Conservation (phyloP, 2,113 vertebrate genomes). For the Scomber scombrus region DNA sequence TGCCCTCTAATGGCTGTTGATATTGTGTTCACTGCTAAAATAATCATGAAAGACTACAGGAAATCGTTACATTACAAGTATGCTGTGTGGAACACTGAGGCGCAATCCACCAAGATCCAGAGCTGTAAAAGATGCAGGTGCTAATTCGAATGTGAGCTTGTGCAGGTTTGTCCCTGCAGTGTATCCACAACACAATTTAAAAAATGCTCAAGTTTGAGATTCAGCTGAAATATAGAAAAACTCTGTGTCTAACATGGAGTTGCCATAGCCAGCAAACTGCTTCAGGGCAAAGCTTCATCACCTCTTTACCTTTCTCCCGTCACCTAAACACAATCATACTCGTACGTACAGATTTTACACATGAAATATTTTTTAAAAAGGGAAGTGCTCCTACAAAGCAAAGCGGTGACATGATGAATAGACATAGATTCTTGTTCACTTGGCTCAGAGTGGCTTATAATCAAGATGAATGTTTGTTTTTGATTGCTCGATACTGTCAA, state of each 20-base stretch:
- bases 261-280: too few species aligned
- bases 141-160: constrained; percentile 3
- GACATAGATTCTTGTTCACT: constrained; percentile 56
- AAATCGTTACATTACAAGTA: constrained; percentile 27
- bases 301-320: not conserved
- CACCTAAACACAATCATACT: not conserved
- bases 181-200: not conserved
- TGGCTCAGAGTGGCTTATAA: constrained; percentile 72
- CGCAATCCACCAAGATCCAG: not conserved
- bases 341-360: not conserved
- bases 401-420: constrained; percentile 64
- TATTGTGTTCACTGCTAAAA: constrained; percentile 9
- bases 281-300: constrained; percentile 12
- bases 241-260: not conserved
- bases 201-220: constrained; percentile 3
- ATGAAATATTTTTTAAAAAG: not conserved
- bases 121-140: constrained; percentile 18
- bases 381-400: not conserved
- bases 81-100: constrained; percentile 17
- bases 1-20: constrained; percentile 28
- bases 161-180: constrained; percentile 24
- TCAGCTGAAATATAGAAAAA: constrained; percentile 21
- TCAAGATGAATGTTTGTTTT: constrained; percentile 74
- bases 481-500: constrained; percentile 57
- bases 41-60: constrained; percentile 19